Base-by-base conservation (phyloP, 1,140 invertebrate genomes). In the Chymomyza costata region DNA sequence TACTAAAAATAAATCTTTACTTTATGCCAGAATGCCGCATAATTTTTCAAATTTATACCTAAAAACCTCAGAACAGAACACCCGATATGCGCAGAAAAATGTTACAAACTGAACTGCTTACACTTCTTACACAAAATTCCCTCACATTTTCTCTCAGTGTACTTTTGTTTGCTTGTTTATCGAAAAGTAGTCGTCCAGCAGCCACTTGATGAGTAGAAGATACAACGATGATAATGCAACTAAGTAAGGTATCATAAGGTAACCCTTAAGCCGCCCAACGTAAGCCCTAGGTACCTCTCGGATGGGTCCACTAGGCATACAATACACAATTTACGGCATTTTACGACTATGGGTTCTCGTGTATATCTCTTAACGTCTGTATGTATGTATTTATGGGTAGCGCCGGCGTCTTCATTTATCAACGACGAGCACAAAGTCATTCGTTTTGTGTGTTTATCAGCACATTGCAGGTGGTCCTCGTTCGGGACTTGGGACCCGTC, bases 391-490 rank as follows among this genome's bases (percentile, higher is more conserved):
- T 34, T 14, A 34, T 34, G 13, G 32, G 8, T 76, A 78, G 73
- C 73, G 73, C 73, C 73, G 64, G 73, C 73, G 73, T 78, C 73
- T 80, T 63, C 55, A 78, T 78, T 78, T 80, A 73, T 64, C 51
- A 78, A 58, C 54, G 17, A 48, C 38, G 49, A 44, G 25, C 44
- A 51, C 53, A 28, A 35, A 55, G 38, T 1, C 30, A 41, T 18
- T 37, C 35, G 48, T 39, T 31, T 18, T 55, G 67, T 73, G 69
- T 69, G 73, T 78, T 76, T 80, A 78, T 78, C 67, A 71, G 73
- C 73, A 65, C 73, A 73, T 78, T 80, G 73, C 73, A 80, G 73
- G 73, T 78, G 73, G 73, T 78, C 71, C 55, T 53, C 21, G n/a
- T 60, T 48, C 14, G 14, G 18, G 2, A 59, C 21, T 25, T 8